Base-by-base conservation (phyloP, 2,888 invertebrate genomes). In the Dryobotodes eremita region DNA sequence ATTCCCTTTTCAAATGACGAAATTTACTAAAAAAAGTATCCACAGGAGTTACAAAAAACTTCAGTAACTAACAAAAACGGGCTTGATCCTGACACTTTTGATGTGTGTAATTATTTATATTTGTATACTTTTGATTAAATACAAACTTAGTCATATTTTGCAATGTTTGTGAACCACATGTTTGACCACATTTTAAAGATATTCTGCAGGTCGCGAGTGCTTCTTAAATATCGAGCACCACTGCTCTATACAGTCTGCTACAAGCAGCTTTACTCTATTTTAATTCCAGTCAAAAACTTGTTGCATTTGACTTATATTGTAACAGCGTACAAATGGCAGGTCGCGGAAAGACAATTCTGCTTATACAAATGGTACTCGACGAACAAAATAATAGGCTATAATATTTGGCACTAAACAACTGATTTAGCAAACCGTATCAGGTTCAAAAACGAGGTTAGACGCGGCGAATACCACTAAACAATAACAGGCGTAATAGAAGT, bases 81-180 rank as follows among this genome's bases (percentile, higher is more conserved):
- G 42, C 42, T 42, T 42, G 42, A 42, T 42, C 42, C 42, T 5
- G 42, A 42, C 42, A 42, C 42, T 42, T 7, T 42, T 42, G 42
- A 42, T 6, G 42, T 42, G 42, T 42, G 5, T 42, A 6, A 4
- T 5, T 42, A 7, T 20, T 13, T 55, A 57, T 15, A 23, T 75
- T 74, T 46, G 20, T n/a, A 74, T n/a, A 59, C n/a, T 31, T 48
- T 3, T 48, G 6, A n/a, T 48, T n/a, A 13, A 31, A 13, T 75
- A 74, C 75, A 57, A 74, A 57, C 46, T 57, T 3, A 13, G 13
- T 20, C n/a, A 36, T 74, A 13, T 46, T n/a, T 75, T 46, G 26
- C 26, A 50, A 10, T 8, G 8, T 26, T 13, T 13, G 20, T 31
- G 0, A 36, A n/a, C 48, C 5, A n/a, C n/a, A n/a, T n/a, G 36